Base-by-base conservation (phyloP, 2,797 vertebrate genomes). In the Sebastolobus altivelis region DNA sequence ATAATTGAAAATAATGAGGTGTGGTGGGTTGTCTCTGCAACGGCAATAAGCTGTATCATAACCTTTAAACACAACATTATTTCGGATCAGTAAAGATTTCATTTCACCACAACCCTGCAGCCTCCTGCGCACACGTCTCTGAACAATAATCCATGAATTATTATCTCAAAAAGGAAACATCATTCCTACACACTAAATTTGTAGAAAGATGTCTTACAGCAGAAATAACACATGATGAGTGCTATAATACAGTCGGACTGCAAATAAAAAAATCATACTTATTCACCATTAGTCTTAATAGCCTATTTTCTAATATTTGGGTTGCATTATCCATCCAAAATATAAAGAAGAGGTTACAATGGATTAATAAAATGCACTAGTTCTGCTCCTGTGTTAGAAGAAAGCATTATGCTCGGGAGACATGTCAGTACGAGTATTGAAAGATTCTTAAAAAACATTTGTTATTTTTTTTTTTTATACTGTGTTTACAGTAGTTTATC, bases 61-160 rank as follows among this genome's bases (percentile, higher is more conserved):
- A 56, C 49, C 37, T 55, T 55, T 69, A 16, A 80, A 49, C 18
- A 62, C 7, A 37, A 16, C n/a, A 40, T 58, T 40, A 58, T 33
- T 58, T 43, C 14, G 25, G n/a, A 76, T 60, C 13, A 68, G n/a
- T 67, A 35, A 31, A 52, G 6, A 22, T 66, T 71, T 11, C 14
- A 71, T 65, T 66, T 61, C 25, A 71, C 25, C 13, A 14, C 54
- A 65, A 66, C 20, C 12, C 20, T 65, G 12, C 29, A 68, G 35
- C 27, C 16, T 72, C 55, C 6, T 31, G 11, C 60, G n/a, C 2
- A 27, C 9, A 40, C 5, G 25, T 55, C 18, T 31, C n/a, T 38
- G 9, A 62, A 55, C 25, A 69, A 69, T 29, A 68, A 18, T 68
- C 18, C 13, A 49, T 33, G 18, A 58, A 16, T 67, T 29, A 11